Percentiles rank a stretch among this genome's conserved stretches.
These are phyloP conservation scores for Orchesellides sinensis DNA, from an alignment of 2,888 invertebrate genomes.

Conservation along the genomic window DNA sequence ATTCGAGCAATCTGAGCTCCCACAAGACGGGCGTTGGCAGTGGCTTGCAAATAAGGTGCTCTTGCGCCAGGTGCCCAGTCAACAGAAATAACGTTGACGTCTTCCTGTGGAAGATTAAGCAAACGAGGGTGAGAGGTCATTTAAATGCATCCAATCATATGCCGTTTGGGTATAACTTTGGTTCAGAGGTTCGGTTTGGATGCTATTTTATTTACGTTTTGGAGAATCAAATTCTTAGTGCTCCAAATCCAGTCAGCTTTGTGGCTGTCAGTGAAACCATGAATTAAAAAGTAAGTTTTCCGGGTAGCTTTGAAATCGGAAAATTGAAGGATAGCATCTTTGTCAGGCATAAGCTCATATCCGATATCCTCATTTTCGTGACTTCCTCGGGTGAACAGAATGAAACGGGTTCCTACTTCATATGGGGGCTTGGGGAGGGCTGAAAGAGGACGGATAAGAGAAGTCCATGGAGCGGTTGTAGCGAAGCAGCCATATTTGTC, in stretches of 20 bases:
- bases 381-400: constrained; percentile 76
- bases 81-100: constrained; percentile 82
- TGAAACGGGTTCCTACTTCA: constrained; percentile 76
- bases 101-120: too few species aligned
- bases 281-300: constrained; percentile 81
- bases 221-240: constrained; percentile 80
- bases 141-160: too few species aligned
- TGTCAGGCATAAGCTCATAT: constrained; percentile 71
- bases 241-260: constrained; percentile 81
- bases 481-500: constrained; percentile 77
- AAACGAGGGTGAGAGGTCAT: too few species aligned
- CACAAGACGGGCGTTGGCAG: constrained; percentile 81
- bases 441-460: constrained; percentile 76
- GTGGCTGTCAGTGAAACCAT: constrained; percentile 82
- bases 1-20: constrained; percentile 79
- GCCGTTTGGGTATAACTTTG: too few species aligned
- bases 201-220: constrained; percentile 80
- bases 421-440: constrained; percentile 76
- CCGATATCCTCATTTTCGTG: constrained; percentile 42
- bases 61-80: constrained; percentile 83
- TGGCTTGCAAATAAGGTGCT: constrained; percentile 80
- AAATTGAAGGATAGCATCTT: constrained; percentile 78
- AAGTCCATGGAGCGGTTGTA: constrained; percentile 77
- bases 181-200: too few species aligned
- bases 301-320: constrained; percentile 80